Conservation (phyloP, 2,888 invertebrate genomes). For the Pocota personata region DNA sequence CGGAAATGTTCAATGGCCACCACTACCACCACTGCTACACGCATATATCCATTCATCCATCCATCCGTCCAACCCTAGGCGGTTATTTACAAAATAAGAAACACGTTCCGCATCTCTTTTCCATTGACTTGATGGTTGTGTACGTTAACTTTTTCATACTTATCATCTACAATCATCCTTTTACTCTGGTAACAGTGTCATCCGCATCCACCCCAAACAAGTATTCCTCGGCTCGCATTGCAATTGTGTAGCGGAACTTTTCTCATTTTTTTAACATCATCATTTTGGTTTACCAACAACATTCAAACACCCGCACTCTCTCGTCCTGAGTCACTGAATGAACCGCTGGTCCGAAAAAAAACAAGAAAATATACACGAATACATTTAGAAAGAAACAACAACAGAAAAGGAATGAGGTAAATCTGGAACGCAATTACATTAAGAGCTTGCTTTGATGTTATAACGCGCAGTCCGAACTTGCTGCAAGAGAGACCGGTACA, state of each 20-base stretch:
- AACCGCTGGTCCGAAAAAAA: conserved; percentile 11
- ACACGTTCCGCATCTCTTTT: conserved; percentile 6
- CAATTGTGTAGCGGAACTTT: conserved; percentile 38
- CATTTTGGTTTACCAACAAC: conserved; percentile 62
- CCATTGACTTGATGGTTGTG: not conserved
- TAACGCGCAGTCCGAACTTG: conserved; percentile 14
- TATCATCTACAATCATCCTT: conserved; percentile 35
- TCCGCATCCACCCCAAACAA: not conserved
- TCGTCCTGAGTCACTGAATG: not conserved
- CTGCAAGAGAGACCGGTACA: conserved; percentile 4
- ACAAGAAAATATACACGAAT: conserved; percentile 35
- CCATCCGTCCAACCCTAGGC: conserved; percentile 12
- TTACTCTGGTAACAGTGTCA: conserved; percentile 10
- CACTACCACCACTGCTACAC: not conserved
- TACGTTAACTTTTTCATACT: conserved; percentile 13
- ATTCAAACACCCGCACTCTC: conserved; percentile 2
- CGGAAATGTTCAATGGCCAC: conserved; percentile 23
- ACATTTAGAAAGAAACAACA: conserved; percentile 11
- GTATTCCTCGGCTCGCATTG: not conserved
- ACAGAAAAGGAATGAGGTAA: conserved; percentile 27
- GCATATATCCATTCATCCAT: conserved; percentile 17
- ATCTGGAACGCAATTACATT: conserved; percentile 70
- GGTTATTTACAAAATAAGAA: conserved; percentile 14
- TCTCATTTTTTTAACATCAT: conserved; percentile 42
- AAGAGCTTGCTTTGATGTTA: conserved; percentile 65